A percentile compares a stretch with the other conserved stretches of the same genome.
These are phyloP conservation scores for Miichthys miiuy DNA, from an alignment of 2,797 vertebrate genomes.

Conservation along the genomic window DNA sequence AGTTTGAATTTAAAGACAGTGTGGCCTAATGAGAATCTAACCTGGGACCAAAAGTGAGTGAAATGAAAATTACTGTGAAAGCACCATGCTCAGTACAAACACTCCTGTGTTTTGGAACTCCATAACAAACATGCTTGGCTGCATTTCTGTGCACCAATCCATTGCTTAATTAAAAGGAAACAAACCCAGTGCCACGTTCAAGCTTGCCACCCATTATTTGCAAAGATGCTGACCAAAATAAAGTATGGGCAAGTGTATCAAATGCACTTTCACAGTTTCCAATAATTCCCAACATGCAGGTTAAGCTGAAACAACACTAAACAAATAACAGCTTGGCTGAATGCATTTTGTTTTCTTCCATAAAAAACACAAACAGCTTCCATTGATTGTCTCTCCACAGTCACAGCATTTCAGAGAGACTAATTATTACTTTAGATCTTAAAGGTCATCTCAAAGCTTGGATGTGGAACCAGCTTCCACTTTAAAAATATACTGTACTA, in stretches of 20 bases:
- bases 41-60: background rate
- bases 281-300: conserved; percentile 4
- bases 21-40: background rate
- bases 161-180: conserved; percentile 39
- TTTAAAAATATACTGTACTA: background rate
- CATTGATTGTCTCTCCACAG: background rate
- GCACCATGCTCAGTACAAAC: conserved; percentile 20
- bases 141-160: conserved; percentile 20
- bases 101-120: conserved; percentile 31
- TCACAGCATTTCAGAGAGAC: too few relatives aligned
- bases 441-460: background rate
- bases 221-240: background rate
- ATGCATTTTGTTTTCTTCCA: conserved; percentile 1
- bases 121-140: conserved; percentile 16
- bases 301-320: background rate
- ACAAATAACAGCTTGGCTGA: background rate
- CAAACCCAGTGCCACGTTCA: conserved; percentile 10
- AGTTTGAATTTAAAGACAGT: background rate
- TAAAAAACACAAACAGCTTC: background rate
- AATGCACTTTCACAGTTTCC: conserved; percentile 10
- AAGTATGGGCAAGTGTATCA: background rate
- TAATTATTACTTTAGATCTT: background rate
- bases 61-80: conserved; percentile 10
- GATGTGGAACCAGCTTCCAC: background rate
- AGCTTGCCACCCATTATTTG: background rate